Evolutionary conservation across 2,797 vertebrate genomes (phyloP).

Genomic region (Crocidura indochinensis): DNA sequence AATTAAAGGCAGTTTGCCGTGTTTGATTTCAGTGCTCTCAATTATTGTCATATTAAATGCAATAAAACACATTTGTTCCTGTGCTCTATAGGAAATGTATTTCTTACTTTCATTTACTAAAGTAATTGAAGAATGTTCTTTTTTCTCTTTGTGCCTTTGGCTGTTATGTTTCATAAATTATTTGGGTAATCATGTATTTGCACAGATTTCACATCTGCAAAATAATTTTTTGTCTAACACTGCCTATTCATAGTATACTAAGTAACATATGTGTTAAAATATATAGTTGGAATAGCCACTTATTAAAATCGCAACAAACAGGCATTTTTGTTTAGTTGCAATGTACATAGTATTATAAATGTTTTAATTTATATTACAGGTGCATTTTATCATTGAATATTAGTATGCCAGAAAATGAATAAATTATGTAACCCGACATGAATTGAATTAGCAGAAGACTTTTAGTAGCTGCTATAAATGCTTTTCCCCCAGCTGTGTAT

Average conservation of each 20-base stretch:
- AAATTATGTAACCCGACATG: conserved; percentile 49
- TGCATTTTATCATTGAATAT: conserved; percentile 66
- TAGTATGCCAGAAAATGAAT: conserved; percentile 60
- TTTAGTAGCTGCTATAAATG: conserved; percentile 20
- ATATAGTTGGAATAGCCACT: conserved; percentile 28
- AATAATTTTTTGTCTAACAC: conserved; percentile 63
- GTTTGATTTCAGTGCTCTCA: conserved; percentile 36
- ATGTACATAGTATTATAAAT: conserved; percentile 52
- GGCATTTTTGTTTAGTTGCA: conserved; percentile 53
- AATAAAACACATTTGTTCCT: conserved; percentile 46
- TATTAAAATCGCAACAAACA: conserved; percentile 56
- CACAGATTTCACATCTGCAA: conserved; percentile 63
- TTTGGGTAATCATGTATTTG: conserved; percentile 1
- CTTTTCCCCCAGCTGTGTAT: conserved; percentile 46
- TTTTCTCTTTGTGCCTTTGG: conserved; percentile 33
- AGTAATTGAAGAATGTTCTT: conserved; percentile 1
- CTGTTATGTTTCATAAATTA: conserved; percentile 42
- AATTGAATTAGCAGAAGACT: conserved; percentile 56
- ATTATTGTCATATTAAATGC: conserved; percentile 25
- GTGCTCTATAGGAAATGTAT: conserved; percentile 28
- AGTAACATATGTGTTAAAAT: conserved; percentile 65
- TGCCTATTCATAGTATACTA: conserved; percentile 41
- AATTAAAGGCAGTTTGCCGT: conserved; percentile 9
- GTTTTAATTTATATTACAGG: conserved; percentile 55
- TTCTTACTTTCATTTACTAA: conserved; percentile 67